A percentile compares a stretch with the other conserved stretches of the same genome.
Conservation (phyloP, 2,888 invertebrate genomes). For the Loripinus fragilis region DNA sequence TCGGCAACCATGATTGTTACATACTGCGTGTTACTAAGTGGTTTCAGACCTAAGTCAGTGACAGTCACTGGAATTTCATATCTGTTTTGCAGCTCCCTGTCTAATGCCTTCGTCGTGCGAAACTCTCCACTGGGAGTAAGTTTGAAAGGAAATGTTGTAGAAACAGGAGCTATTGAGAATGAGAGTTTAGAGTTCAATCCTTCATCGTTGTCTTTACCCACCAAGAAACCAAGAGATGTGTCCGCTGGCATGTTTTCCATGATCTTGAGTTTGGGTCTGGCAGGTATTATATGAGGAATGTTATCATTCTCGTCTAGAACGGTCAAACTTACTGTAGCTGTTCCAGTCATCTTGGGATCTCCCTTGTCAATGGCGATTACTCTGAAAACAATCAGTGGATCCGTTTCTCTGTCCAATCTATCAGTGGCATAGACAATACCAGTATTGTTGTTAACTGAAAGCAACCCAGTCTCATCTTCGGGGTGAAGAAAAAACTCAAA, state of each 20-base stretch:
- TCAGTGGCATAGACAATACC: slow-evolving; percentile 66
- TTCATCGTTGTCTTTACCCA: slow-evolving; percentile 62
- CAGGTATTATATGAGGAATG: slow-evolving; percentile 53
- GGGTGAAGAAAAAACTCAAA: slow-evolving; percentile 60
- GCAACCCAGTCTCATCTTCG: slow-evolving; percentile 38
- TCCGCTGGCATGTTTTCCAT: slow-evolving; percentile 50
- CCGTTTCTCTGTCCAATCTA: slow-evolving; percentile 65
- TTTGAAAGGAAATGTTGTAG: slow-evolving; percentile 63
- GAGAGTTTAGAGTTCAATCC: slow-evolving; percentile 66
- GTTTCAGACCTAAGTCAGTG: slow-evolving; percentile 64
- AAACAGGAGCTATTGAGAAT: slow-evolving; percentile 44
- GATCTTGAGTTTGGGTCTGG: slow-evolving; percentile 48
- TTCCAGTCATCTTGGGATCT: slow-evolving; percentile 54
- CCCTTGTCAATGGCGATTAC: slow-evolving; percentile 62
- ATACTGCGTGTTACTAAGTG: slow-evolving; percentile 62
- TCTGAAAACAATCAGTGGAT: slow-evolving; percentile 44
- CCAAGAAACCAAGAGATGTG: slow-evolving; percentile 50
- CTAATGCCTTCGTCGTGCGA: slow-evolving; percentile 57
- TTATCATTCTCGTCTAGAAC: slow-evolving; percentile 62
- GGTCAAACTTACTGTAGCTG: slow-evolving; percentile 59
- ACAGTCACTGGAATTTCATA: slow-evolving; percentile 67
- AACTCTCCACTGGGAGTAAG: slow-evolving; percentile 65
- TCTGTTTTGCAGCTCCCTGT: slow-evolving; percentile 64
- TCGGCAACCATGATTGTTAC: slow-evolving; percentile 70
- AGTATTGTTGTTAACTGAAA: slow-evolving; percentile 58